Conservation (phyloP, 2,113 vertebrate species). For the Origma solitaria region DNA sequence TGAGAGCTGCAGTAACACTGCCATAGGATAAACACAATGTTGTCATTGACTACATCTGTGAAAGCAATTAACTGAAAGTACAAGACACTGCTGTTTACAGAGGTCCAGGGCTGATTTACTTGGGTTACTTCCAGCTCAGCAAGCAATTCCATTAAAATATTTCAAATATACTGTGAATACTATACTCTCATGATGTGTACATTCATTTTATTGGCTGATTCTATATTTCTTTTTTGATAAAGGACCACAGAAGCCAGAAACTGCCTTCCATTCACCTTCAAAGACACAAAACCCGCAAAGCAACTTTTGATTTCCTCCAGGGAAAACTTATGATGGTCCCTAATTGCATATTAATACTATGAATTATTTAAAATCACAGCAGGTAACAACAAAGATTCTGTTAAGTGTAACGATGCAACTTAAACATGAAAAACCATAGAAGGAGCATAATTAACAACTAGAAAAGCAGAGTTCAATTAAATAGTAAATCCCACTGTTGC, state of each 20-base stretch:
- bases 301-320: neutral
- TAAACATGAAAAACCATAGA: neutral
- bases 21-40: neutral
- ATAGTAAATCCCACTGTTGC: neutral
- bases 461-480: neutral
- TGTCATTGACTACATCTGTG: neutral
- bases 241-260: neutral
- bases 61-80: neutral
- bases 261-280: neutral
- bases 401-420: neutral
- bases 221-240: neutral
- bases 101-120: neutral
- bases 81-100: neutral
- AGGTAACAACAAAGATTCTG: conserved; percentile 13
- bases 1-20: neutral
- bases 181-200: neutral
- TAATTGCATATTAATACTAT: neutral
- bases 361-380: conserved; percentile 4
- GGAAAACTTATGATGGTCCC: neutral
- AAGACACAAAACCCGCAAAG: neutral
- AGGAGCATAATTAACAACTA: neutral
- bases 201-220: neutral
- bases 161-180: neutral
- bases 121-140: neutral
- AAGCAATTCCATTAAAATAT: neutral